These are phyloP conservation scores for Epinotia nisella DNA, from an alignment of 2,888 invertebrate species.

Conservation along the genomic window DNA sequence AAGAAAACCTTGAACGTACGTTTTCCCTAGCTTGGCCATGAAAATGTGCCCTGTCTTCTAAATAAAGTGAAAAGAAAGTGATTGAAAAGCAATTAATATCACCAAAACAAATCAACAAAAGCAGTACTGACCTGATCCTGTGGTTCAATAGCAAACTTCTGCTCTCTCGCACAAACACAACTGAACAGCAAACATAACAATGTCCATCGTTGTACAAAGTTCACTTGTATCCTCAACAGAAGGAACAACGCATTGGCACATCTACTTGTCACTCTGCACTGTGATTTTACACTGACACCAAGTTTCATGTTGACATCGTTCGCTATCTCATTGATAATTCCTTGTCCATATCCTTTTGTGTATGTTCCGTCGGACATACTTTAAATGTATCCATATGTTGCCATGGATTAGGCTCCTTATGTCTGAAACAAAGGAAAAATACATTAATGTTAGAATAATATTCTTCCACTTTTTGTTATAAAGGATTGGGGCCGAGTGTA, in stretches of 20 bases:
- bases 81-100: too few species aligned
- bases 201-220: slow-evolving; percentile 58
- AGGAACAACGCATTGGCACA: slow-evolving; percentile 73
- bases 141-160: slow-evolving; percentile 78
- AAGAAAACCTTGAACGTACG: too few species aligned
- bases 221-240: slow-evolving; percentile 68
- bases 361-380: slow-evolving; percentile 13
- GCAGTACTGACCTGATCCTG: slow-evolving; percentile 74
- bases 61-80: too few species aligned
- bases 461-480: slow-evolving; percentile 8
- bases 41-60: too few species aligned
- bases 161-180: slow-evolving; percentile 68
- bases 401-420: slow-evolving; percentile 16
- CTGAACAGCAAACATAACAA: slow-evolving; percentile 58
- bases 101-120: too few species aligned
- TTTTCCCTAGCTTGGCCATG: too few species aligned
- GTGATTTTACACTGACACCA: slow-evolving; percentile 19
- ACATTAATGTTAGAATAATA: slow-evolving; percentile 9
- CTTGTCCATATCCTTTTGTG: slow-evolving; percentile 3
- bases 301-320: slow-evolving; percentile 13
- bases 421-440: slow-evolving; percentile 36
- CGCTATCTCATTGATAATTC: slow-evolving; percentile 35
- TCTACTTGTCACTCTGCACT: slow-evolving; percentile 67
- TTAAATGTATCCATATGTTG: slow-evolving; percentile 33
- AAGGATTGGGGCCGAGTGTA: slow-evolving; percentile 5